phyloP scores from a whole-genome alignment of 2,113 vertebrate genomes.

The Polypterus bichir region DNA sequence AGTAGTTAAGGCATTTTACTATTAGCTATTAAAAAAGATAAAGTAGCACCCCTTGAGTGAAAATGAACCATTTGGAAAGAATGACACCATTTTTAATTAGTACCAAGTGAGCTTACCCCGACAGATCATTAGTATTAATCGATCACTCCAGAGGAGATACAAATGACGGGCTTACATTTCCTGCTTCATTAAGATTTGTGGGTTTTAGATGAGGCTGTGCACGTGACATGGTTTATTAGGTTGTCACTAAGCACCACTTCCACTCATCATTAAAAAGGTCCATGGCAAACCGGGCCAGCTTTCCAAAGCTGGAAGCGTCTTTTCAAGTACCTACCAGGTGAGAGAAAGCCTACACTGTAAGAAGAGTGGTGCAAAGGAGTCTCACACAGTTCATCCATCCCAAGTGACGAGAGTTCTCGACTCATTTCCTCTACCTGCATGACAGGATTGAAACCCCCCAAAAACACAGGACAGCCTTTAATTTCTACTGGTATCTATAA shows the following conservation, averaged over 20 bases:
- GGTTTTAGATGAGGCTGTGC: no score
- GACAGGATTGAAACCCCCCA: background rate
- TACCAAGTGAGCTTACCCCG: background rate
- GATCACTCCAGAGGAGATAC: no score
- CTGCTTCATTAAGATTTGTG: no score
- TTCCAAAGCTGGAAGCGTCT: no score
- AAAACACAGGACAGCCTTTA: no score
- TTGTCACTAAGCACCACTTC: background rate
- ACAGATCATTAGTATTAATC: no score
- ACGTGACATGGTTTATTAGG: background rate
- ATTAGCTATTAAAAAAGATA: slow-evolving; percentile 39
- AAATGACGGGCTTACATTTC: no score
- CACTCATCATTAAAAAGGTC: background rate
- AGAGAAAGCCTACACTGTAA: slow-evolving; percentile 7
- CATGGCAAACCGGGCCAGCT: background rate
- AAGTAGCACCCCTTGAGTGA: slow-evolving; percentile 10
- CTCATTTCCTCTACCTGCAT: slow-evolving; percentile 9
- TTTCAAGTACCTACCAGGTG: slow-evolving; percentile 16
- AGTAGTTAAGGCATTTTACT: slow-evolving; percentile 35
- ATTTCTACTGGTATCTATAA: background rate
- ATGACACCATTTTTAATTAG: background rate
- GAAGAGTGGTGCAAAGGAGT: slow-evolving; percentile 13
- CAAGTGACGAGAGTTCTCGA: background rate
- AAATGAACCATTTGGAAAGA: background rate
- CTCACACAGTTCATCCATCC: slow-evolving; percentile 3